Percentiles rank a stretch among this genome's conserved stretches.
These are phyloP conservation scores for Naja naja DNA, from an alignment of 2,113 vertebrate species.

Conservation along the genomic window DNA sequence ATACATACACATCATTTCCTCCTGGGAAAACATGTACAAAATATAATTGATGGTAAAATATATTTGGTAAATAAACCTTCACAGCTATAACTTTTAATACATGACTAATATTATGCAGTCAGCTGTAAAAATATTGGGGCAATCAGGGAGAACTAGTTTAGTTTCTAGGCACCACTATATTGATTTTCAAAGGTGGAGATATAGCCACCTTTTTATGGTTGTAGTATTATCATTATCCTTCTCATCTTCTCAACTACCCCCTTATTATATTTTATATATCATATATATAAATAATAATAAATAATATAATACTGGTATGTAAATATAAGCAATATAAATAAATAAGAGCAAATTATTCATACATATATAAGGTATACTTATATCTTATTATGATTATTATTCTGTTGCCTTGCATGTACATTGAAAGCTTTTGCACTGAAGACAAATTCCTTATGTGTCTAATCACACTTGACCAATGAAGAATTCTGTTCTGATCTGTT, in stretches of 20 bases:
- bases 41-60: slow-evolving; percentile 5
- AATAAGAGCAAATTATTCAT: not conserved
- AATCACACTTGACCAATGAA: not conserved
- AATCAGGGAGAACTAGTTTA: not conserved
- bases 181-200: slow-evolving; percentile 19
- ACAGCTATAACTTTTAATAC: slow-evolving; percentile 12
- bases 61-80: not conserved
- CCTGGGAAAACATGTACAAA: not conserved
- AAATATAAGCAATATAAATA: not conserved
- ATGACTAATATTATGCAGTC: not conserved
- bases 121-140: not conserved
- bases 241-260: not conserved
- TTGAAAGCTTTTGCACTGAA: not conserved
- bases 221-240: not conserved
- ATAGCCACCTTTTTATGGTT: not conserved
- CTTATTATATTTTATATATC: not conserved
- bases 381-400: not conserved
- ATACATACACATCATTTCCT: not conserved
- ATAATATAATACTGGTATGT: too few species aligned
- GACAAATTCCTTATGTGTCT: not conserved
- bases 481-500: not conserved
- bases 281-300: not conserved
- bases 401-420: not conserved
- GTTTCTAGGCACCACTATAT: not conserved
- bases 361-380: too few species aligned